These are phyloP conservation scores for Graphium colonna DNA, from an alignment of 2,888 invertebrate species.

Conservation along the genomic window DNA sequence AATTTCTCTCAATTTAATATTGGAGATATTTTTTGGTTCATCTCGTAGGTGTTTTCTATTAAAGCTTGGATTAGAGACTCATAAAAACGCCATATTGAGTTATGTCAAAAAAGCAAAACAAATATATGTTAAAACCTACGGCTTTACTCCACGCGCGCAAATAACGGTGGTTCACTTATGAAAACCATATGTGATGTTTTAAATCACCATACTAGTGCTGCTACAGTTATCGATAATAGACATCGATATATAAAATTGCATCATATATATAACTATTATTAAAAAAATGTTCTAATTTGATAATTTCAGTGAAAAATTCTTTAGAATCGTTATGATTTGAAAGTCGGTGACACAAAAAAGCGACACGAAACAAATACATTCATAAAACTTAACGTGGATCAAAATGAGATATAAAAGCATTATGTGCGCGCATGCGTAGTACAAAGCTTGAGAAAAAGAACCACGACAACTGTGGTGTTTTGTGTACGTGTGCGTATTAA, in stretches of 20 bases:
- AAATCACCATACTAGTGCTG: constrained; percentile 38
- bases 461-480: too few species aligned
- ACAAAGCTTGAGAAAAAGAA: too few species aligned
- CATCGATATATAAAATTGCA: constrained; percentile 2
- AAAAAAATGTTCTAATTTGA: too few species aligned
- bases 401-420: neutral
- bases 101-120: neutral
- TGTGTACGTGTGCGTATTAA: too few species aligned
- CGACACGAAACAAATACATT: too few species aligned
- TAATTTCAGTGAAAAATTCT: too few species aligned
- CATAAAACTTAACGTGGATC: too few species aligned
- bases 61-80: neutral
- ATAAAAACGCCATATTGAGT: neutral
- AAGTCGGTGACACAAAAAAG: too few species aligned
- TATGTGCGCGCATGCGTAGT: too few species aligned
- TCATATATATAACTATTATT: neutral
- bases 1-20: too few species aligned
- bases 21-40: neutral
- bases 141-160: constrained; percentile 21
- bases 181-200: constrained; percentile 50
- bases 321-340: too few species aligned
- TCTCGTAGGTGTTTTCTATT: too few species aligned
- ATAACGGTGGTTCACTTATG: constrained; percentile 61
- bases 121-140: constrained; percentile 20
- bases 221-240: constrained; percentile 2